Evolutionary conservation across 92 coral and sea anemone genomes (phyloP).

Genomic region (Porites rus): DNA sequence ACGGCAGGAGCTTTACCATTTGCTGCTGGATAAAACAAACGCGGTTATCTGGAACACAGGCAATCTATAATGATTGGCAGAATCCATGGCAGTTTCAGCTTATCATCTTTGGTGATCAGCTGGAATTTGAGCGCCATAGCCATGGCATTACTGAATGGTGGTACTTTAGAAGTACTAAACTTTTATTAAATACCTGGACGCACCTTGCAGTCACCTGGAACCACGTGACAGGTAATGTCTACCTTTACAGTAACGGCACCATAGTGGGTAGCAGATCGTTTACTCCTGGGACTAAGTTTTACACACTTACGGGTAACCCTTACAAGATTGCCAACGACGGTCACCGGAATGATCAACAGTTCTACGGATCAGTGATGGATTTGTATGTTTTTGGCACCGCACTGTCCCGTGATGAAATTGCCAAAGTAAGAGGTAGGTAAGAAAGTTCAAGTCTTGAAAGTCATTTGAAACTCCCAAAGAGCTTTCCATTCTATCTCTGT

Average conservation of each 20-base stretch:
- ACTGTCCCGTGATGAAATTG: too few relatives aligned
- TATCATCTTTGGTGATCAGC: background rate
- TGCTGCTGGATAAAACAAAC: slow-evolving; percentile 27
- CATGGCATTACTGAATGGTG: background rate
- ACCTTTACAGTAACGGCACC: background rate
- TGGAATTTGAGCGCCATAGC: background rate
- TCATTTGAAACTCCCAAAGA: too few relatives aligned
- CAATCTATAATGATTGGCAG: slow-evolving; percentile 11
- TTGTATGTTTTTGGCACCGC: too few relatives aligned
- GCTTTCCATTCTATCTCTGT: too few relatives aligned
- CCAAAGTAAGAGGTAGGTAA: too few relatives aligned
- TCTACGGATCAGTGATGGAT: slow-evolving; percentile 21
- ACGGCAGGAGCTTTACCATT: slow-evolving; percentile 7
- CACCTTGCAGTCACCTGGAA: slow-evolving; percentile 21
- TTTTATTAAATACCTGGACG: background rate
- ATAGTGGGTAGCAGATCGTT: background rate
- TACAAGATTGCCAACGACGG: slow-evolving; percentile 19
- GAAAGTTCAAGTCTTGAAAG: too few relatives aligned
- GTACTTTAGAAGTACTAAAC: background rate
- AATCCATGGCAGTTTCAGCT: slow-evolving; percentile 4
- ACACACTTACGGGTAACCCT: background rate
- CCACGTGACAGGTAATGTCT: background rate
- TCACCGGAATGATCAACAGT: slow-evolving; percentile 2
- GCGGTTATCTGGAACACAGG: background rate
- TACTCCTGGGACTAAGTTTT: background rate